Evolutionary conservation across 2,113 vertebrate genomes (phyloP), one percentile per base, ranked within the genome.

Genomic region (Dipodomys merriami): DNA sequence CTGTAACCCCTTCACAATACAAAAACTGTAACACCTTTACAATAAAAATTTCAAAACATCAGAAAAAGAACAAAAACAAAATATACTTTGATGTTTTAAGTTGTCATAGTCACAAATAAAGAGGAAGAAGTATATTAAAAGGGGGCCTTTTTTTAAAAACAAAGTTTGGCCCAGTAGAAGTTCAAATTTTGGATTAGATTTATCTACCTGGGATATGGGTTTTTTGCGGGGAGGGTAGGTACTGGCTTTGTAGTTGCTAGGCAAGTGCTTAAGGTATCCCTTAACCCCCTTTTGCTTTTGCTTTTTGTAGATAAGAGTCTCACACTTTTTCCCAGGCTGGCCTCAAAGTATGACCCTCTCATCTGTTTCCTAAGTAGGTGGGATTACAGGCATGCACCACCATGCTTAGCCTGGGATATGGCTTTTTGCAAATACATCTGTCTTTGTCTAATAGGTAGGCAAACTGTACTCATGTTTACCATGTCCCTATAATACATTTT

Each of bases 1-100:
- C 53, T 57, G 15, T 57, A 57, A 57, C 53, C 12, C 53, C 53
- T 57, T 57, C 15, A 57, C 53, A 57, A 57, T 57, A 57, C 12
- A 53, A 53, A 53, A 53, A 53, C 49, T 53, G 49, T 53, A 53
- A 53, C 49, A 53, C 11, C 49, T 13, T 53, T 57, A 57, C 53
- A 57, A 57, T 57, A 57, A 57, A 57, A 18, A 15, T 80, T 80
- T 86, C 18, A 79, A 62, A 91, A 49, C 29, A 7, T 35, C 15
- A 46, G n/a, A 65, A 83, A 84, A 86, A 86, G 27, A 57, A 57
- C 15, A 76, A 86, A 27, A 30, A 60, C 49, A 76, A 95, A 86
- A 81, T 22, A 30, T 72, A 16, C 33, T 62, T 87, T 67, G n/a
- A 46, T 12, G 18, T 57, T 72, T 90, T 30, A 67, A 84, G 83